Evolutionary conservation across 2,113 vertebrate species (phyloP).

Genomic region (Poeciliopsis prolifica): DNA sequence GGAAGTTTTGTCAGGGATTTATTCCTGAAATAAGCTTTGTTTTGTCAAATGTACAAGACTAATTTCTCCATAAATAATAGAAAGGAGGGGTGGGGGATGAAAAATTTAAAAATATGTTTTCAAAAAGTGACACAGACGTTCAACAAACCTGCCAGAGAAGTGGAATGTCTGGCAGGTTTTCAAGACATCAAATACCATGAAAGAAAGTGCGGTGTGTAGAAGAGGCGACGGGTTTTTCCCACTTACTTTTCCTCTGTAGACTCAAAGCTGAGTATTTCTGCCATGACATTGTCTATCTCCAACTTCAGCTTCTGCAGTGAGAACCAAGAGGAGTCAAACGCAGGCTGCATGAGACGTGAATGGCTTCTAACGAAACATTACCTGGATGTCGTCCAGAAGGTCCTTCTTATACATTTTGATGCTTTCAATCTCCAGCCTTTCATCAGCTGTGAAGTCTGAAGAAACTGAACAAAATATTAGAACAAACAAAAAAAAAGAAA

Average conservation of each 20-base stretch:
- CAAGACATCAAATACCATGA: neutral
- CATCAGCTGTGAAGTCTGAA: conserved; percentile 79
- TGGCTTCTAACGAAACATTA: conserved; percentile 6
- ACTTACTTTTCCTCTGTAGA: conserved; percentile 84
- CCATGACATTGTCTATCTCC: conserved; percentile 88
- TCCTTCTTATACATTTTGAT: conserved; percentile 84
- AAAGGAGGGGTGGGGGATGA: no score
- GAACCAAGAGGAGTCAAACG: neutral
- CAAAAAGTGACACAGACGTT: neutral
- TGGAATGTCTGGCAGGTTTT: neutral
- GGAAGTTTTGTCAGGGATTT: no score
- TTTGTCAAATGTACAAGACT: no score
- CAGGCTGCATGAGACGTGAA: neutral
- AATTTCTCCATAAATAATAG: no score
- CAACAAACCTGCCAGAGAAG: neutral
- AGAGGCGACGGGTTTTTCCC: neutral
- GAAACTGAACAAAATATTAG: conserved; percentile 69
- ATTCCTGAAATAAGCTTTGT: no score
- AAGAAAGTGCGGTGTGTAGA: neutral
- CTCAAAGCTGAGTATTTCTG: conserved; percentile 88
- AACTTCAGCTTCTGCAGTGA: conserved; percentile 86
- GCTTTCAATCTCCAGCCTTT: conserved; percentile 85
- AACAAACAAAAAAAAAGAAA: neutral
- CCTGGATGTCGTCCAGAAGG: conserved; percentile 93
- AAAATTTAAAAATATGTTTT: neutral